Conservation (phyloP, 2,888 invertebrate species). For the Heliconius aoede region DNA sequence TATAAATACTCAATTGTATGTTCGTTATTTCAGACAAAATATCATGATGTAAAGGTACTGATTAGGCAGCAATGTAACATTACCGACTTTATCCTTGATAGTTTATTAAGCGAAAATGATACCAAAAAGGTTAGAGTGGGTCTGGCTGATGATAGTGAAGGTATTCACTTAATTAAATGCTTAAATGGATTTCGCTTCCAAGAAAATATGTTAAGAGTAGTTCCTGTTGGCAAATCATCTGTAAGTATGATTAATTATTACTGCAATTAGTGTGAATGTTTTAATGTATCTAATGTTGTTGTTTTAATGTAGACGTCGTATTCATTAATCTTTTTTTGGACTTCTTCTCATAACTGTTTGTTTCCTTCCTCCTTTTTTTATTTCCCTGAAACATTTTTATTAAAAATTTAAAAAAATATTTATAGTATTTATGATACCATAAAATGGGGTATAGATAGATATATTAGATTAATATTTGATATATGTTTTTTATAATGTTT, state of each 20-base stretch:
- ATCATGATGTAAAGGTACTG: conserved; percentile 66
- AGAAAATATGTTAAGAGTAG: conserved; percentile 61
- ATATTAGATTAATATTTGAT: too few relatives aligned
- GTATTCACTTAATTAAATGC: conserved; percentile 63
- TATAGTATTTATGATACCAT: too few relatives aligned
- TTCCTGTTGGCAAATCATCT: conserved; percentile 62
- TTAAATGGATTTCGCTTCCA: conserved; percentile 66
- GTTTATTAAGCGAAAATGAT: conserved; percentile 61
- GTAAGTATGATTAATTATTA: conserved; percentile 30
- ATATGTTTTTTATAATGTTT: too few relatives aligned
- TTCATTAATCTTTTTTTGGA: too few relatives aligned
- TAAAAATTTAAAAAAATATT: too few relatives aligned
- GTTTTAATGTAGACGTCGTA: neutral
- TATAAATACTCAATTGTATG: neutral
- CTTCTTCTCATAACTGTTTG: neutral
- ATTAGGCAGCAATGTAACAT: conserved; percentile 69
- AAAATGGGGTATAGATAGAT: too few relatives aligned
- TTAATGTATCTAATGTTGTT: neutral
- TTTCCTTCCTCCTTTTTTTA: too few relatives aligned
- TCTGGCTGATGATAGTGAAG: conserved; percentile 65
- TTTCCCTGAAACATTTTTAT: too few relatives aligned
- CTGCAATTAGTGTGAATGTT: neutral
- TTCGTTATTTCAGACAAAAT: conserved; percentile 62
- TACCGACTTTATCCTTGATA: conserved; percentile 70
- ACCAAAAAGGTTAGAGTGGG: conserved; percentile 71